Conservation (phyloP, 2,113 vertebrate genomes). For the Mobula hypostoma region DNA sequence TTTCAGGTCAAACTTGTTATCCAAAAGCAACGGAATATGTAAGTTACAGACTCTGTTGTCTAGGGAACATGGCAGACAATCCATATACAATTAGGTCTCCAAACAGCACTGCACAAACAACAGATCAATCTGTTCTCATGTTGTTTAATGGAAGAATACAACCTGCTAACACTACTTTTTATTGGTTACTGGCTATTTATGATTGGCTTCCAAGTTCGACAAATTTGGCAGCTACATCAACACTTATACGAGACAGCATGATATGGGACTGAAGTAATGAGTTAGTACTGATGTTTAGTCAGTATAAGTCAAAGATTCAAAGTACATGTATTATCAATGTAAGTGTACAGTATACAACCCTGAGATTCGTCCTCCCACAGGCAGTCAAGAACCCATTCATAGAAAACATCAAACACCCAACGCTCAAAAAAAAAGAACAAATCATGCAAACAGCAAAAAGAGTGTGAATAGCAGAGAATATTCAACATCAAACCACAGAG, state of each 20-base stretch:
- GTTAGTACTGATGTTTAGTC: background rate
- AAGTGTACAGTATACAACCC: no score
- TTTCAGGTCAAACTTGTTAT: background rate
- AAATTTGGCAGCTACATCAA: background rate
- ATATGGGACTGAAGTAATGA: background rate
- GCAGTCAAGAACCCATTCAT: no score
- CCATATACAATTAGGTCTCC: background rate
- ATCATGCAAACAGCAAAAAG: no score
- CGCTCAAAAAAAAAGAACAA: no score
- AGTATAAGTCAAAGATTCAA: background rate
- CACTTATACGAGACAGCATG: background rate
- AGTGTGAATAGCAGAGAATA: no score
- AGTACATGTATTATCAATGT: no score
- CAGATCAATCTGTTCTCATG: background rate
- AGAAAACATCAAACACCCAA: no score
- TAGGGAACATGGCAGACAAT: background rate
- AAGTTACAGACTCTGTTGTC: background rate
- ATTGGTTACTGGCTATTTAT: background rate
- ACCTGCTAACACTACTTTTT: background rate
- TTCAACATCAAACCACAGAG: no score
- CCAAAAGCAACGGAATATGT: background rate
- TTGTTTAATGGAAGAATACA: background rate
- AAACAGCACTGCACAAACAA: background rate
- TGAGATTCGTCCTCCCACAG: no score
- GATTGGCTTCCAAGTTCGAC: background rate